These are phyloP conservation scores for Phrynosoma blainvillii DNA, from an alignment of 2,113 vertebrate species.

Conservation along the genomic window DNA sequence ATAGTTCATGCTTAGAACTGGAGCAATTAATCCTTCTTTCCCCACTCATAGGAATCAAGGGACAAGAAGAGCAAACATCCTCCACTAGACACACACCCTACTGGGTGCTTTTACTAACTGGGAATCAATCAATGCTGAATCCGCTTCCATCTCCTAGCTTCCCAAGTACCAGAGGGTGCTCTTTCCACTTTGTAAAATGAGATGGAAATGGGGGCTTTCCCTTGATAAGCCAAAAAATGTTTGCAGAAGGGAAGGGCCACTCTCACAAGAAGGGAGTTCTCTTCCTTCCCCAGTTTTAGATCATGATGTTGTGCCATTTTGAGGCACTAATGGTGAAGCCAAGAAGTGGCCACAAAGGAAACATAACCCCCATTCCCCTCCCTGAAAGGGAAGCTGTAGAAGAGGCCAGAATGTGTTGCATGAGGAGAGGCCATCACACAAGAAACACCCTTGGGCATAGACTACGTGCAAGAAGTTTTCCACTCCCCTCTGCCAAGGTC, in stretches of 20 bases:
- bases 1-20: conserved; percentile 56
- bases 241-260: conserved; percentile 63
- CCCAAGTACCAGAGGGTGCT: conserved; percentile 48
- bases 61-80: conserved; percentile 57
- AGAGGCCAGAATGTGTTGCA: conserved; percentile 68
- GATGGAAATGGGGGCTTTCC: conserved; percentile 60
- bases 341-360: conserved; percentile 49
- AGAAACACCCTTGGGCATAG: conserved; percentile 64
- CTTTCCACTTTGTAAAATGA: conserved; percentile 53
- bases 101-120: conserved; percentile 49
- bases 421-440: conserved; percentile 69
- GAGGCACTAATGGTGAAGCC: conserved; percentile 56
- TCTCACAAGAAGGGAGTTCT: conserved; percentile 63
- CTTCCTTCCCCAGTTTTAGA: conserved; percentile 59
- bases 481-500: conserved; percentile 70
- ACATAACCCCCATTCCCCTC: neutral
- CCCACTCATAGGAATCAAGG: conserved; percentile 39
- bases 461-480: conserved; percentile 68
- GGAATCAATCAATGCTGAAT: conserved; percentile 57
- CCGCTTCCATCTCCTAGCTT: conserved; percentile 47
- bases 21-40: conserved; percentile 56
- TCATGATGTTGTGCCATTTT: conserved; percentile 56
- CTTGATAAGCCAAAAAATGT: conserved; percentile 62
- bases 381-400: conserved; percentile 66
- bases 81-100: conserved; percentile 62